Percentiles rank a stretch among this genome's conserved stretches.
Evolutionary conservation across 2,113 vertebrate species (phyloP).

Genomic region (Macroglossus sobrinus): DNA sequence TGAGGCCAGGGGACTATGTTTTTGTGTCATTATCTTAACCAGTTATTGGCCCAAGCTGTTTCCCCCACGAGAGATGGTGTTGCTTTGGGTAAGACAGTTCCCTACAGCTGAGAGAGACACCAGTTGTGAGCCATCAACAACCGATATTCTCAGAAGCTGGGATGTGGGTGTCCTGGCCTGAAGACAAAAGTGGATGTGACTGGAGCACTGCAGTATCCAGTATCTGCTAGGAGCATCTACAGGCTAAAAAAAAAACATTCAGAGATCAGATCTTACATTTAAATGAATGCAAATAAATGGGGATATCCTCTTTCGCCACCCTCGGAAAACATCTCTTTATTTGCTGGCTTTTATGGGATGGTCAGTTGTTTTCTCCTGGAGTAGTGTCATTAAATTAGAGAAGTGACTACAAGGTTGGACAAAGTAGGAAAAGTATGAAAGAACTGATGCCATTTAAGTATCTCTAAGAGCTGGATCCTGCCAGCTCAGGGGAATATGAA

Average conservation of each 20-base stretch:
- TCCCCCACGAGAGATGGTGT: neutral
- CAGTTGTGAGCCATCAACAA: neutral
- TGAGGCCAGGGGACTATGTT: neutral
- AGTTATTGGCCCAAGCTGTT: neutral
- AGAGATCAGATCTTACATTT: neutral
- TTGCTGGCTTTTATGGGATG: constrained; percentile 31
- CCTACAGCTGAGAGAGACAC: neutral
- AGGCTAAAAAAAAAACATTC: neutral
- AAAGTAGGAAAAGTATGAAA: constrained; percentile 9
- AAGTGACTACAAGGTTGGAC: neutral
- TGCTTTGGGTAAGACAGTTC: neutral
- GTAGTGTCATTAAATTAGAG: neutral
- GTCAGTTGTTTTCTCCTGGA: neutral
- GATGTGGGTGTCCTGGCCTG: neutral
- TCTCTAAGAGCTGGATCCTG: neutral
- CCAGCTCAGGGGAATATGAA: neutral
- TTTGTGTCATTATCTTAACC: neutral
- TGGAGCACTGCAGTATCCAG: neutral
- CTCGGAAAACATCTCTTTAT: neutral
- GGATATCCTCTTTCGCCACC: neutral
- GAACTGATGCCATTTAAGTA: constrained; percentile 1
- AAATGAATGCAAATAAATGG: neutral
- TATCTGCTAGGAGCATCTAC: neutral
- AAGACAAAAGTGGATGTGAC: neutral
- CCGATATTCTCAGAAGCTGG: neutral